Conservation (phyloP, 2,888 invertebrate genomes). For the Deilephila elpenor region DNA sequence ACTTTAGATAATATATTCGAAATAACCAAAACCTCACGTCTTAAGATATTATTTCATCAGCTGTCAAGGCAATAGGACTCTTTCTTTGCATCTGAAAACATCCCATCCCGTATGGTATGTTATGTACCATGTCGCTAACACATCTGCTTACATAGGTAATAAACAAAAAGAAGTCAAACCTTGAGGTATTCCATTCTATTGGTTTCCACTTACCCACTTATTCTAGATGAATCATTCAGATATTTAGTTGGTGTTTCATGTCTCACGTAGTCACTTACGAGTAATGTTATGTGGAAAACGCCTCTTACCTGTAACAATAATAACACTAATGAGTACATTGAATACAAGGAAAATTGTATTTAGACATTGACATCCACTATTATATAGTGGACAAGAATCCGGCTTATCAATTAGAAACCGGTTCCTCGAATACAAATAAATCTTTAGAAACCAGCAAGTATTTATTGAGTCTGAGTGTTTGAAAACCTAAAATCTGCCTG, state of each 20-base stretch:
- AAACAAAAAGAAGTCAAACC: no score
- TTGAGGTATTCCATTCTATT: no score
- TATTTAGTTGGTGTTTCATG: not conserved
- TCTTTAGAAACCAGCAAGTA: no score
- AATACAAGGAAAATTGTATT: conserved; percentile 20
- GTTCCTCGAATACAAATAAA: no score
- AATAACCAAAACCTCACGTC: not conserved
- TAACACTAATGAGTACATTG: not conserved
- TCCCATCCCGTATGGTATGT: no score
- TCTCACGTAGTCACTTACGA: not conserved
- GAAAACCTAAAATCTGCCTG: not conserved
- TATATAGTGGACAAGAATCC: no score
- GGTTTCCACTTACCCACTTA: not conserved
- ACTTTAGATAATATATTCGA: not conserved
- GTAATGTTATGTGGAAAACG: not conserved
- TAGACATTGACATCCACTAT: not conserved
- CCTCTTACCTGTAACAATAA: conserved; percentile 23
- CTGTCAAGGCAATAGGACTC: no score
- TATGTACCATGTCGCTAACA: no score
- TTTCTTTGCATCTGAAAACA: no score
- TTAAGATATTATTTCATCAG: not conserved
- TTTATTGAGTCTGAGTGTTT: not conserved
- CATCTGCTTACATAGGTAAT: no score
- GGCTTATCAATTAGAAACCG: no score
- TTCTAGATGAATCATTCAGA: not conserved